These are phyloP conservation scores for Hypocryptadius cinnamomeus DNA, from an alignment of 2,113 vertebrate genomes.

Conservation along the genomic window DNA sequence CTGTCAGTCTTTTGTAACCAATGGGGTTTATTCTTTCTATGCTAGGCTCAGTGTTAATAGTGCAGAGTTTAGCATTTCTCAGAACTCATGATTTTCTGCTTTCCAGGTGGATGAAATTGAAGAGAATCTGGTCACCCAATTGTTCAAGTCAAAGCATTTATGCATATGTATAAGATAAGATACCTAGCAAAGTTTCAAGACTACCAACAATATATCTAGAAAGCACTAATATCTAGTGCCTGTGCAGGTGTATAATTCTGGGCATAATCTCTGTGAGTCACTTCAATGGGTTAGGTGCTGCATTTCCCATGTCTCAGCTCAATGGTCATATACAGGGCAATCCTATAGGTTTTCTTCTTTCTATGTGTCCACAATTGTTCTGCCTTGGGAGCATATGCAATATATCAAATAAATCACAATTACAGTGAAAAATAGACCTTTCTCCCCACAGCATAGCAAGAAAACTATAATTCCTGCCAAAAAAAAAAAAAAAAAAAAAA, in stretches of 20 bases:
- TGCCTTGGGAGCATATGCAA: background rate
- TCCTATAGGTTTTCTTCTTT: background rate
- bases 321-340: background rate
- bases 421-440: background rate
- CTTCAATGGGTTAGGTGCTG: rapidly evolving
- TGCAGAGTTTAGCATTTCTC: background rate
- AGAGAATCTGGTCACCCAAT: background rate
- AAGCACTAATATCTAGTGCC: background rate
- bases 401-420: background rate
- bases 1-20: background rate
- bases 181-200: background rate
- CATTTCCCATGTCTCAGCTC: background rate
- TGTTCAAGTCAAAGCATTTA: background rate
- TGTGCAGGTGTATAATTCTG: background rate
- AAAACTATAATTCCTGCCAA: background rate
- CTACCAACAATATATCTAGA: background rate
- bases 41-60: background rate
- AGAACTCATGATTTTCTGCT: background rate
- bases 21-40: background rate
- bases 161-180: background rate
- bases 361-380: background rate
- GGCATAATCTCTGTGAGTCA: background rate
- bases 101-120: background rate
- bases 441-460: background rate
- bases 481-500: background rate